Base-by-base conservation (phyloP, 2,113 vertebrate genomes). In the Ariopsis seemanni region DNA sequence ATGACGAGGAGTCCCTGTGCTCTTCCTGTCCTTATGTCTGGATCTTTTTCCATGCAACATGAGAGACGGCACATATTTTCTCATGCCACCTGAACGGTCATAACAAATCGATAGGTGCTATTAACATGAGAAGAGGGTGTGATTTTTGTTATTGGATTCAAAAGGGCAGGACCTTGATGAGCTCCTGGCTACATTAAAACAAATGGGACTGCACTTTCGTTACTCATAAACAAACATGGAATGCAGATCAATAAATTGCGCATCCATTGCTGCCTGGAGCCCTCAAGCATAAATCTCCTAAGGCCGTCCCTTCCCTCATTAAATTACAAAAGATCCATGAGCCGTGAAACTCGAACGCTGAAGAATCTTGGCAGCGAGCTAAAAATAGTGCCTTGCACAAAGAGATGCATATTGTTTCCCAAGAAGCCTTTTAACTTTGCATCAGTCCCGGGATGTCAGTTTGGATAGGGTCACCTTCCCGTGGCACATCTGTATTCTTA, bases 301-400 rank as follows among this genome's bases (percentile, higher is more conserved):
- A 88, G 92, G 86, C 90, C 71, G 78, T 89, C 91, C 88, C 90
- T 89, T 91, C 84, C 89, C 92, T 95, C 93, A 94, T 95, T 95
- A 95, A 95, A 95, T 95, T 93, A 95, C 95, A 92, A 94, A 95
- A 92, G 91, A 91, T 94, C 93, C 86, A 86, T 92, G 91, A 94
- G 92, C 92, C 89, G 85, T 94, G 93, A 95, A 94, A 93, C 93
- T 90, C 90, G 88, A 89, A 90, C 53, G n/a, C 89, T 60, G 74
- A 91, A 90, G 92, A 91, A 92, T 93, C 90, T 89, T 90, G 85
- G 80, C 69, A 82, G 91, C 67, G 83, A 60, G 86, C 94, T 95
- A 95, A 95, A 95, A 94, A 95, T 95, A 95, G 92, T 85, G 78
- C 65, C 58, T 82, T 88, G 89, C 91, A 94, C 92, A 94, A 93